Base-by-base conservation (phyloP, 2,113 vertebrate genomes). In the Myocastor coypus region DNA sequence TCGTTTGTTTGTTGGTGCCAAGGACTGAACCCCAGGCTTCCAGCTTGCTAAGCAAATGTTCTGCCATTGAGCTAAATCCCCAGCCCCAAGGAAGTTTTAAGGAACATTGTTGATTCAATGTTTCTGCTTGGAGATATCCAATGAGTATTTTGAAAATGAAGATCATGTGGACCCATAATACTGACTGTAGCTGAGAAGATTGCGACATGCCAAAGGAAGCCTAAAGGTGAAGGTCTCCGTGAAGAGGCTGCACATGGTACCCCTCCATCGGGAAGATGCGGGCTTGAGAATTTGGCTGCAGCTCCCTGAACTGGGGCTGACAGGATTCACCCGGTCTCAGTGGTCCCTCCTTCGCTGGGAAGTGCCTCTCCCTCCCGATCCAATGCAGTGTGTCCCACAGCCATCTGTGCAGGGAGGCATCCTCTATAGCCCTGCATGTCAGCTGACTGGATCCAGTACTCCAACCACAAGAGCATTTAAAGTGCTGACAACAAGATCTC, bases 141-240 rank as follows among this genome's bases (percentile, higher is more conserved):
- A 80, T 94, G 63, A 93, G 42, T n/a, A 75, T 91, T 93, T 37
- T 32, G 87, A 80, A 88, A 78, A 50, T 86, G 64, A 30, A 78
- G 94, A 14, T 95, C 17, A 17, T 57, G 13, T 92, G 52, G 69
- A 87, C 40, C 82, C 73, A 34, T 37, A 94, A 19, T 61, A 73
- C 69, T 88, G 14, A 40, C 9, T 87, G 12, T 83, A 59, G 50
- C 57, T 81, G 52, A 66, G 64, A 85, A 78, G 84, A 81, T 83
- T 64, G 14, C 40, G 91, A 4, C 30, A 34, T 61, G 96, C 91
- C 26, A 2, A 40, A 90, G 32, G 37, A 66, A 92, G 52, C 64
- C 32, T 84, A 40, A 61, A 52, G 40, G n/a, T 50, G 30, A 34
- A 87, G 59, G 42, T 81, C 34, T 7, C 66, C 37, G 59, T 68